Percentiles rank a stretch among this genome's conserved stretches.
phyloP scores from a whole-genome alignment of 2,888 invertebrate genomes.

The Allophyes oxyacanthae region DNA sequence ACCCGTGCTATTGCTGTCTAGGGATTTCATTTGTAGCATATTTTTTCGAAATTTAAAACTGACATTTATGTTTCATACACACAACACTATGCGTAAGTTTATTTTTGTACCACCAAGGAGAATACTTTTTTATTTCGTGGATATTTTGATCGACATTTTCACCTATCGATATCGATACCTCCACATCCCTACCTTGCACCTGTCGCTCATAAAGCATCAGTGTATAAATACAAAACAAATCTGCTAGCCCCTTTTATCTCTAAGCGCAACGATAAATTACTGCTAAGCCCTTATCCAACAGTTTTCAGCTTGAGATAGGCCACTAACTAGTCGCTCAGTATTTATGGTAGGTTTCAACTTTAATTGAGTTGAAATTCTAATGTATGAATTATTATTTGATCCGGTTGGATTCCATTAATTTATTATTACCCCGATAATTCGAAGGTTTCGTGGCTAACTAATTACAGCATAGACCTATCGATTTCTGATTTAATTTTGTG shows the following conservation, averaged over 20 bases:
- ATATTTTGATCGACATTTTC: conserved; percentile 25
- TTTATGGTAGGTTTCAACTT: conserved; percentile 34
- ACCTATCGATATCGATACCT: conserved; percentile 4
- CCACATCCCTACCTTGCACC: conserved; percentile 60
- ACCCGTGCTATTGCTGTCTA: too few relatives aligned
- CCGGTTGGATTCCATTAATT: neutral
- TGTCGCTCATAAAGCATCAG: conserved; percentile 74
- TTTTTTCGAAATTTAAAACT: too few relatives aligned
- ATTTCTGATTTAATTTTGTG: too few relatives aligned
- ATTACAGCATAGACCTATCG: too few relatives aligned
- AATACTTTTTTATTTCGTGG: too few relatives aligned
- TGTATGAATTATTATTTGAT: conserved; percentile 13
- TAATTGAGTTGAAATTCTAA: conserved; percentile 38
- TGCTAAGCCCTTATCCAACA: conserved; percentile 50
- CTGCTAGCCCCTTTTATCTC: conserved; percentile 69
- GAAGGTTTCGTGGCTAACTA: too few relatives aligned
- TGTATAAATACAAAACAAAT: conserved; percentile 70
- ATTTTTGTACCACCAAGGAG: too few relatives aligned
- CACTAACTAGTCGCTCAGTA: conserved; percentile 45
- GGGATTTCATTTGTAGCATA: too few relatives aligned
- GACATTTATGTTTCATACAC: too few relatives aligned
- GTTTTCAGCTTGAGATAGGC: conserved; percentile 49
- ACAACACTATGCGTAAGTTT: too few relatives aligned
- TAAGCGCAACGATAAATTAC: conserved; percentile 60
- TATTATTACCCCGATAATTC: too few relatives aligned